Conservation (phyloP, 2,888 invertebrate genomes). For the Pinctada fucata region DNA sequence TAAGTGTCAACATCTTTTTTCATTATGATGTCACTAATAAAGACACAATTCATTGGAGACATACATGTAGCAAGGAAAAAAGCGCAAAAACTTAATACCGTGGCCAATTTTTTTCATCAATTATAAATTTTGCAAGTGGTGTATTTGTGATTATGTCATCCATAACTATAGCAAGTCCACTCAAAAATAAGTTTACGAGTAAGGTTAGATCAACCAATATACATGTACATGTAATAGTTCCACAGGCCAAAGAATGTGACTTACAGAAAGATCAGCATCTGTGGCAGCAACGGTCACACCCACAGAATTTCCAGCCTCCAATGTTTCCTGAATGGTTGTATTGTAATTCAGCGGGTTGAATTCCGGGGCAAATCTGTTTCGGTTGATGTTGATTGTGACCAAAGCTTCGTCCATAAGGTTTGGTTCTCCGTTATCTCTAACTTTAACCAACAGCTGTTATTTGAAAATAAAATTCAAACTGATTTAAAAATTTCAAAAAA, state of each 20-base stretch:
- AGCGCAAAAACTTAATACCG: too few species aligned
- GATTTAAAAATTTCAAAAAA: neutral
- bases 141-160: too few species aligned
- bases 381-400: conserved; percentile 48
- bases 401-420: conserved; percentile 34
- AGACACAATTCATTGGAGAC: too few species aligned
- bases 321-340: conserved; percentile 54
- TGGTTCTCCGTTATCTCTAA: conserved; percentile 54
- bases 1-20: too few species aligned
- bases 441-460: conserved; percentile 49
- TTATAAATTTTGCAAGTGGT: too few species aligned
- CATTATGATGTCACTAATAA: too few species aligned
- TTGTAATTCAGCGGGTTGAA: conserved; percentile 39
- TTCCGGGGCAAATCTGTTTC: conserved; percentile 57
- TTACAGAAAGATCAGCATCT: conserved; percentile 49
- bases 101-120: too few species aligned
- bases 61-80: too few species aligned
- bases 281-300: conserved; percentile 39
- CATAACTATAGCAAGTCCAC: too few species aligned
- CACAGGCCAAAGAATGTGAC: neutral
- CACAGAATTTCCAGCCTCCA: conserved; percentile 33
- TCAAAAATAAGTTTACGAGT: too few species aligned
- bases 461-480: conserved; percentile 28
- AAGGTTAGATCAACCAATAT: too few species aligned
- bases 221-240: too few species aligned